phyloP scores from a whole-genome alignment of 2,888 invertebrate genomes.

The Ariolimax columbianus region DNA sequence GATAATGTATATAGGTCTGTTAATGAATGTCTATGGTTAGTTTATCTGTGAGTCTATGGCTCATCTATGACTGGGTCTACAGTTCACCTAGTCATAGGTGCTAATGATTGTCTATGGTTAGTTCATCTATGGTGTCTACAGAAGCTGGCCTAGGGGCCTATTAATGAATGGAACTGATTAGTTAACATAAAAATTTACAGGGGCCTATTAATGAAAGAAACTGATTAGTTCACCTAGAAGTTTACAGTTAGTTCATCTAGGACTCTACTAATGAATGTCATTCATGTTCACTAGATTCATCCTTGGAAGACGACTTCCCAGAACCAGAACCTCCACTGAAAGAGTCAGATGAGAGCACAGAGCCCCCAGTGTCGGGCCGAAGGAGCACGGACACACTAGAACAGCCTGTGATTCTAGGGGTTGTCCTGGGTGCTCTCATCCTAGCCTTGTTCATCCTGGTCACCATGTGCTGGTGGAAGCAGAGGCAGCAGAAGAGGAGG shows the following conservation, averaged over 20 bases:
- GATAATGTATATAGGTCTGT: too few species aligned
- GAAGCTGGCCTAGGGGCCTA: too few species aligned
- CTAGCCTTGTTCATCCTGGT: slow-evolving; percentile 74
- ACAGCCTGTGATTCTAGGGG: slow-evolving; percentile 73
- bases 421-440: slow-evolving; percentile 76
- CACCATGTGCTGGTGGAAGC: slow-evolving; percentile 77
- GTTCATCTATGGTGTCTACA: too few species aligned
- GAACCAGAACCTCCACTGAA: slow-evolving; percentile 19
- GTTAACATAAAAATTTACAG: too few species aligned
- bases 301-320: slow-evolving; percentile 17
- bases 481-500: slow-evolving; percentile 72
- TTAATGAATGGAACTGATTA: too few species aligned
- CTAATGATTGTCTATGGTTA: too few species aligned
- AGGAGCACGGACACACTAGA: slow-evolving; percentile 73
- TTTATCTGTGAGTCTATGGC: too few species aligned
- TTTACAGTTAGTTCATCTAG: neutral
- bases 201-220: too few species aligned
- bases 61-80: too few species aligned
- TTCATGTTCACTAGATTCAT: neutral
- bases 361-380: slow-evolving; percentile 39
- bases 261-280: neutral
- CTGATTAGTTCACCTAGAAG: too few species aligned
- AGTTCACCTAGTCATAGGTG: too few species aligned
- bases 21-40: too few species aligned
- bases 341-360: slow-evolving; percentile 22